phyloP scores from a whole-genome alignment of 1,140 invertebrate genomes.

The Cataglyphis hispanica region DNA sequence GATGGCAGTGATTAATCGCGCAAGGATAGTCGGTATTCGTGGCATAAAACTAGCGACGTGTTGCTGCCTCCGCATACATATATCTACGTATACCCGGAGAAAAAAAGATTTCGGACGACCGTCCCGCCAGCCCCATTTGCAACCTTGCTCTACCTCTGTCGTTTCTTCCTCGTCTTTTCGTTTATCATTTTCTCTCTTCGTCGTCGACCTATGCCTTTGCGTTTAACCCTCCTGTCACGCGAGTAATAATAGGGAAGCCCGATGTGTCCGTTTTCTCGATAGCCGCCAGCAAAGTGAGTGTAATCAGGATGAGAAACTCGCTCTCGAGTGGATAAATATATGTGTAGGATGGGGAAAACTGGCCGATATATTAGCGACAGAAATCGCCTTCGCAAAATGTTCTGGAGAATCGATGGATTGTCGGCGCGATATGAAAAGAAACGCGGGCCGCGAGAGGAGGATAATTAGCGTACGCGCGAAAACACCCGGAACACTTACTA shows the following conservation, averaged over 20 bases:
- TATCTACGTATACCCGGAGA: constrained; percentile 65
- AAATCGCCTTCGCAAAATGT: constrained; percentile 44
- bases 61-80: constrained; percentile 60
- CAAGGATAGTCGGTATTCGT: constrained; percentile 72
- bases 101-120: constrained; percentile 64
- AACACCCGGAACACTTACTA: constrained; percentile 70
- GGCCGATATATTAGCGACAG: neutral
- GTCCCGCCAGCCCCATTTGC: constrained; percentile 45
- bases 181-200: constrained; percentile 23
- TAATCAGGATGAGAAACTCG: constrained; percentile 1
- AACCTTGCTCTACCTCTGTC: constrained; percentile 34
- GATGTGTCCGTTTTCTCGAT: constrained; percentile 9
- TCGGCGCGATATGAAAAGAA: constrained; percentile 49
- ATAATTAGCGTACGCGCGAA: constrained; percentile 76
- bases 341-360: constrained; percentile 33
- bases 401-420: constrained; percentile 61
- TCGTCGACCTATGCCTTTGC: neutral
- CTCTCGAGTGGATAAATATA: constrained; percentile 28
- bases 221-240: constrained; percentile 28
- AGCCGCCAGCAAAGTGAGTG: neutral
- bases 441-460: constrained; percentile 37
- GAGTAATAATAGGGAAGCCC: constrained; percentile 31
- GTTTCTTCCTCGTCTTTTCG: constrained; percentile 21
- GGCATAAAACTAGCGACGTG: constrained; percentile 75
- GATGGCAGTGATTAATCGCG: constrained; percentile 78